These are phyloP conservation scores for Lasiommata megera DNA, from an alignment of 2,888 invertebrate genomes.

Conservation along the genomic window DNA sequence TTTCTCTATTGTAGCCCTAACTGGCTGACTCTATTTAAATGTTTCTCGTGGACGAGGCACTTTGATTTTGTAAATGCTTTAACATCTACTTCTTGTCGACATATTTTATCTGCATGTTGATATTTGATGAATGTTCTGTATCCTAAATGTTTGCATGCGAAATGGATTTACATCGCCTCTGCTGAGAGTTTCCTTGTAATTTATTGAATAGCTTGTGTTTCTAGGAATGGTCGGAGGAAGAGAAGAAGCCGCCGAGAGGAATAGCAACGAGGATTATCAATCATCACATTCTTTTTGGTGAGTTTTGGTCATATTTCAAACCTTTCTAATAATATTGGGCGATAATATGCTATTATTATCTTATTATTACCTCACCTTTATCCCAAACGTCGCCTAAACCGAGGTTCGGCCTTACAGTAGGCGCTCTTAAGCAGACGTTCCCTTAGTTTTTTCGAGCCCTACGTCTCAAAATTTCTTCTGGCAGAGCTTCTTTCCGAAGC, in stretches of 20 bases:
- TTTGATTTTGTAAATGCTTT: not conserved
- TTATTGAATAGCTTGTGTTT: not conserved
- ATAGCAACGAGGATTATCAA: slow-evolving; percentile 80
- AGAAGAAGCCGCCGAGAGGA: slow-evolving; percentile 75
- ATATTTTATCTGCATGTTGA: slow-evolving; percentile 32
- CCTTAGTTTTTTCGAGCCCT: no score
- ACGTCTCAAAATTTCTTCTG: no score
- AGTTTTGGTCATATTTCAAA: slow-evolving; percentile 19
- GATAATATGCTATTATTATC: no score
- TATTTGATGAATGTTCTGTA: not conserved
- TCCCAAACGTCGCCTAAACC: no score
- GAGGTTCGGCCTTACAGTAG: no score
- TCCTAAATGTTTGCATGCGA: not conserved
- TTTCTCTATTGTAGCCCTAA: no score
- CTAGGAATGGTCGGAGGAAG: slow-evolving; percentile 78
- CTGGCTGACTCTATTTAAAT: no score
- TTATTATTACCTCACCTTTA: no score
- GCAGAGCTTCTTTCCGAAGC: no score
- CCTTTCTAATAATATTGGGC: not conserved
- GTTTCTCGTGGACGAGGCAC: not conserved
- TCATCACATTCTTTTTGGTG: slow-evolving; percentile 79
- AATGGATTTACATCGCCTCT: not conserved
- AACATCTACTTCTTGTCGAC: not conserved
- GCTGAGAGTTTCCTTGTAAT: not conserved
- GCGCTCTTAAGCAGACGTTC: no score